Evolutionary conservation across 2,113 vertebrate species (phyloP).

Genomic region (Penelope pileata): DNA sequence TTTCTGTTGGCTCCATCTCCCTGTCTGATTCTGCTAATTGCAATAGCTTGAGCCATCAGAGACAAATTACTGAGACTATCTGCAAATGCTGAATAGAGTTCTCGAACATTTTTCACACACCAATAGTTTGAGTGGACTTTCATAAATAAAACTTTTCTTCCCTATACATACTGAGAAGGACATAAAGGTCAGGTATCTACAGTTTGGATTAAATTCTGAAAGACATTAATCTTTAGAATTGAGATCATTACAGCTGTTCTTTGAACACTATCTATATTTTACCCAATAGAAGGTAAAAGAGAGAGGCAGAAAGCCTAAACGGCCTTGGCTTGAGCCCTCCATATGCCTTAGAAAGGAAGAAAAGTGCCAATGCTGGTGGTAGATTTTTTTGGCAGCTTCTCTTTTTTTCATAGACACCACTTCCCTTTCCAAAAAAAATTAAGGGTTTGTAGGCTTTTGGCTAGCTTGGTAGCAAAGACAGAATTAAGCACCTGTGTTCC

Average conservation of each 20-base stretch:
- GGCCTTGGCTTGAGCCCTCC: not conserved
- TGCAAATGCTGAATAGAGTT: not conserved
- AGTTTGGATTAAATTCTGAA: not conserved
- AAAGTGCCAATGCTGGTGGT: not conserved
- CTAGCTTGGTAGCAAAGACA: not conserved
- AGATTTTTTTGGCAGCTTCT: not conserved
- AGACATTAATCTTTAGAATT: not conserved
- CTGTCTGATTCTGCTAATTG: constrained; percentile 45
- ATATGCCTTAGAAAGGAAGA: not conserved
- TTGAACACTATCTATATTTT: not conserved
- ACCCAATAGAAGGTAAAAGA: not conserved
- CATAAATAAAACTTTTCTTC: not conserved
- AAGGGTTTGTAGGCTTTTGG: not conserved
- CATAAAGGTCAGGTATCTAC: not conserved
- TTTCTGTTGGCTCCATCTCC: constrained; percentile 48
- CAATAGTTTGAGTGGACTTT: not conserved
- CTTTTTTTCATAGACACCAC: not conserved
- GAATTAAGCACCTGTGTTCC: not conserved
- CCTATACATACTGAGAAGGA: not conserved
- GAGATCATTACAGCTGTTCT: not conserved
- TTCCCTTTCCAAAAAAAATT: not conserved
- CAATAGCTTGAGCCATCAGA: not conserved
- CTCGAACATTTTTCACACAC: not conserved
- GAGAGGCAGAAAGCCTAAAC: not conserved
- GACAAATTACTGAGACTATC: not conserved